Base-by-base conservation (phyloP, 1,140 invertebrate genomes). In the Leptinotarsa defecta region DNA sequence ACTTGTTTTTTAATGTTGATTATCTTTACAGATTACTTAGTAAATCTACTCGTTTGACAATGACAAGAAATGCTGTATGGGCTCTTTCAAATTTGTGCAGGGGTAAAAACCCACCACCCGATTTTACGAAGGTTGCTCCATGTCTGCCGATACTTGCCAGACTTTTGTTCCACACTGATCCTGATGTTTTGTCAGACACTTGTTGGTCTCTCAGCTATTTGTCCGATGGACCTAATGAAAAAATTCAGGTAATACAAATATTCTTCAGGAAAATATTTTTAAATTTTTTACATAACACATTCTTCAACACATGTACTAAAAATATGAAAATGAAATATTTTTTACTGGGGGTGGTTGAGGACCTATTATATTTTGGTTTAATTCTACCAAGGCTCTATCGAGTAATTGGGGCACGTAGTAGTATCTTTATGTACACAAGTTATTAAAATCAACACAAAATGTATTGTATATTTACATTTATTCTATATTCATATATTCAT, bases 1-100 rank as follows among this genome's bases (percentile, higher is more conserved):
- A 43, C 34, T 43, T 43, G 34, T 43, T 43, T 43, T 43, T 43
- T 11, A 43, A 43, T 43, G 34, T 43, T 43, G 34, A 11, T 43
- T 71, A 13, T 71, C 15, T 76, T 87, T 88, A 69, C 82, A 96
- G 95, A 82, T 89, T 98, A 64, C 87, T 98, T 74, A 93, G 92
- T 79, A 96, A 95, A 87, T 90, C 91, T 19, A 91, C 90, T 27
- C 91, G 94, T 80, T 86, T 98, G 75, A 95, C 96, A 3, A 97
- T 98, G 95, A 95, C 92, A 48, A 91, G 97, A 75, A 99, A 99
- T 88, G 96, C 96, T n/a, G 97, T 98, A 6, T 99, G 97, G 97
- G 95, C 96, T 75, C 86, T 99, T 48, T 98, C 96, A 57, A 99
- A 99, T 87, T 87, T 99, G 67, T 99, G 97, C 86, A 90, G 97